These are phyloP conservation scores for Sphaeramia orbicularis DNA, from an alignment of 2,797 vertebrate species.

Conservation along the genomic window DNA sequence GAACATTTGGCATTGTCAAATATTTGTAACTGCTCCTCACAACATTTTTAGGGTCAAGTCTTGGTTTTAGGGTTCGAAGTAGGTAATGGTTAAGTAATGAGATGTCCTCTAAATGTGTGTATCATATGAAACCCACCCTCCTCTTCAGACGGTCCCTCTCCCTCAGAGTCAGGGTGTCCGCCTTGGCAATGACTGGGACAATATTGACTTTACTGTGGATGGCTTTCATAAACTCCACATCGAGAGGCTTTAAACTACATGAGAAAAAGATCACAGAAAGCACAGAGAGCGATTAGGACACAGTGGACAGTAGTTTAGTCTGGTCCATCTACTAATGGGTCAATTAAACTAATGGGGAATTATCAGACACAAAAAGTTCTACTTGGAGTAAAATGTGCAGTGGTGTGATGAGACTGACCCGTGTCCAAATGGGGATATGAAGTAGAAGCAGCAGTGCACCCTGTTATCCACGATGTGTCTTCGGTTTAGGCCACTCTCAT, in stretches of 20 bases:
- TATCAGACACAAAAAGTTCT: too few species aligned
- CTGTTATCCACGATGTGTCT: constrained; percentile 97
- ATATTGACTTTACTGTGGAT: constrained; percentile 93
- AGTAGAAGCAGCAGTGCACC: constrained; percentile 99
- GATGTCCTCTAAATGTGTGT: too few species aligned
- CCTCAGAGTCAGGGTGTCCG: constrained; percentile 88
- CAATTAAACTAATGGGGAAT: too few species aligned
- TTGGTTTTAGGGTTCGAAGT: too few species aligned
- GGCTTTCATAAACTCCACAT: constrained; percentile 93
- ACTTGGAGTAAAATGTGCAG: too few species aligned
- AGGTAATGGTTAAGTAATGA: too few species aligned
- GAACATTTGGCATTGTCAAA: too few species aligned
- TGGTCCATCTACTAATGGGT: neutral
- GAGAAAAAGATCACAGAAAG: constrained; percentile 9
- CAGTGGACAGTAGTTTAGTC: neutral
- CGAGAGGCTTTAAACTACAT: constrained; percentile 88
- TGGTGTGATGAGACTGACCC: constrained; percentile 82
- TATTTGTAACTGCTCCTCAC: too few species aligned
- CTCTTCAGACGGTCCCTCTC: constrained; percentile 92
- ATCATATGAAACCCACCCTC: constrained; percentile 82
- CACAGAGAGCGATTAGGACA: constrained; percentile 3
- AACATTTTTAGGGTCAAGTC: too few species aligned
- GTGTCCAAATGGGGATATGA: constrained; percentile 97
- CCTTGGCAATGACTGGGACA: constrained; percentile 91
- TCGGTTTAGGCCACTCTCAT: constrained; percentile 96